These are phyloP conservation scores for Drosophila pandora DNA, from an alignment of 1,140 invertebrate species.

Conservation along the genomic window DNA sequence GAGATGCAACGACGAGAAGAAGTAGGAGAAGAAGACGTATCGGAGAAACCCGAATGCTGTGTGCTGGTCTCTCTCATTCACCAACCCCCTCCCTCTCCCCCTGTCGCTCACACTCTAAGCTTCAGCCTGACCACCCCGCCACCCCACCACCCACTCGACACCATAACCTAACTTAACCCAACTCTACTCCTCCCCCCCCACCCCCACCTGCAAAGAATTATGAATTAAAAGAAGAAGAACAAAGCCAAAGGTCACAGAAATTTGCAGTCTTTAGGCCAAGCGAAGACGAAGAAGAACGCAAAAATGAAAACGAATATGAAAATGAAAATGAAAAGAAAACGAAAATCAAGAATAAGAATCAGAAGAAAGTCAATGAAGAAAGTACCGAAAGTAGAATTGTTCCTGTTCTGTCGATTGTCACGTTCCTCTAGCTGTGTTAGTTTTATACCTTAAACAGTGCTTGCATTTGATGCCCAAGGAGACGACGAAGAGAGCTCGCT, in stretches of 20 bases:
- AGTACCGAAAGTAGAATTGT: slow-evolving; percentile 77
- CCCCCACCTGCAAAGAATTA: background rate
- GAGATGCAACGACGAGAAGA: slow-evolving; percentile 11
- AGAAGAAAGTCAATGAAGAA: slow-evolving; percentile 4
- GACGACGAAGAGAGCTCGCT: slow-evolving; percentile 96
- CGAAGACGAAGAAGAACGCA: slow-evolving; percentile 23
- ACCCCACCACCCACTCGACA: background rate
- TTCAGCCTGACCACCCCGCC: background rate
- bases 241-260: slow-evolving; percentile 55
- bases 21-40: slow-evolving; percentile 5
- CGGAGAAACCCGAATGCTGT: slow-evolving; percentile 11
- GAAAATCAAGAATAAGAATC: slow-evolving; percentile 14
- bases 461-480: slow-evolving; percentile 99
- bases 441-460: slow-evolving; percentile 98
- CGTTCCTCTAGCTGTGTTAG: slow-evolving; percentile 84
- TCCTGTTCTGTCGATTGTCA: slow-evolving; percentile 84
- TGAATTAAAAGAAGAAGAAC: slow-evolving; percentile 17
- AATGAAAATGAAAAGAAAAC: slow-evolving; percentile 16
- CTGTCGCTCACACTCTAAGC: slow-evolving; percentile 9
- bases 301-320: slow-evolving; percentile 10
- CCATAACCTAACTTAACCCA: slow-evolving; percentile 16
- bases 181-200: slow-evolving; percentile 5
- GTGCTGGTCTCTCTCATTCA: slow-evolving; percentile 9
- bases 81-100: slow-evolving; percentile 2
- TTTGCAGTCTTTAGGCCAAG: slow-evolving; percentile 30